Base-by-base conservation (phyloP, 2,888 invertebrate genomes). In the Eumacrocentrus americanus region DNA sequence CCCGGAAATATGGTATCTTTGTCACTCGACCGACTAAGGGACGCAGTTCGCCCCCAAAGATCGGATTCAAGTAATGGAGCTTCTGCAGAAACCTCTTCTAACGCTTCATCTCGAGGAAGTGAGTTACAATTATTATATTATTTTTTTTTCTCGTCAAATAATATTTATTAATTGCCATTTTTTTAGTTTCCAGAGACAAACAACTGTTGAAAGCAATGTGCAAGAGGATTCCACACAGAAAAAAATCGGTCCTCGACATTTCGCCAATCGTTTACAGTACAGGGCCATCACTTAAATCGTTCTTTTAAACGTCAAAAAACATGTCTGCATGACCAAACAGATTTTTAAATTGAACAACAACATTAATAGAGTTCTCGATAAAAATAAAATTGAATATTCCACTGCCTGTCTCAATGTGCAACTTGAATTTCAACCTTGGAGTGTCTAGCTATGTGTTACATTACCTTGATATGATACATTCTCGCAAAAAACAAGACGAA, bases 1-100 rank as follows among this genome's bases (percentile, higher is more conserved):
- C 75, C 29, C 69, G 76, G 34, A 78, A 78, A 55, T 79, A 78
- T 61, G 78, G 78, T 29, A 77, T 76, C 72, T 79, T 74, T 69
- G 77, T 77, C 63, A 62, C 70, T 66, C 71, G 78, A 64, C 77
- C 79, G 48, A 23, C 48, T 40, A 61, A 68, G 55, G 9, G 65
- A 50, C 47, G 69, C 22, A 34, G 63, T 56, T 12, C 67, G 53
- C 6, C 65, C 29, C 23, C 70, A 54, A 75, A 73, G 70, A 63
- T 75, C 71, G 73, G 73, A 72, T 66, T 76, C 74, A 76, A 77
- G 70, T 72, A 72, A 69, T 38, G 58, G 40, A 34, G 71, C 70
- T 1, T 74, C 72, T 0, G 73, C 70, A 3, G 74, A 76, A 61
- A 67, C 65, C 14, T 74, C 73, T n/a, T 73, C 74, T 12, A 67